phyloP scores from a whole-genome alignment of 2,888 invertebrate genomes.

The Cantharis rustica region DNA sequence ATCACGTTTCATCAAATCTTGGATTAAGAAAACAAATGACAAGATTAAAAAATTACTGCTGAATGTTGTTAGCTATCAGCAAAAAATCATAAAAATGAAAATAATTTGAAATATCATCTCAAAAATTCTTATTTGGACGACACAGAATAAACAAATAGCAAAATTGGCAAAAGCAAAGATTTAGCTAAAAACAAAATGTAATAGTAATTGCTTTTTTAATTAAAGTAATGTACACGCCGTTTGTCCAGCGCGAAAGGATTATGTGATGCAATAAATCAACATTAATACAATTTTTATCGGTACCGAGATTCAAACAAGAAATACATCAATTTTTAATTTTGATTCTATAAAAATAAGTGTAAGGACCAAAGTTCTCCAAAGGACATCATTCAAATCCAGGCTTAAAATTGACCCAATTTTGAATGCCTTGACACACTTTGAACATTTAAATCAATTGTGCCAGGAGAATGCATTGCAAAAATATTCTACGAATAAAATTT shows the following conservation, averaged over 20 bases:
- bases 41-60: background rate
- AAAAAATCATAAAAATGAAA: background rate
- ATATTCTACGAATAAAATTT: background rate
- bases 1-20: background rate
- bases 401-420: conserved; percentile 34
- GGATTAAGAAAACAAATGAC: background rate
- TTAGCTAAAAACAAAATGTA: background rate
- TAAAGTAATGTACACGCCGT: background rate
- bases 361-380: background rate
- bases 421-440: conserved; percentile 34
- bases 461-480: conserved; percentile 1
- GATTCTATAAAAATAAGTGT: background rate
- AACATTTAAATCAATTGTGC: conserved; percentile 1
- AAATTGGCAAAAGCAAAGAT: background rate
- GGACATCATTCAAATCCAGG: conserved; percentile 5
- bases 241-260: background rate
- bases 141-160: background rate
- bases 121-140: background rate
- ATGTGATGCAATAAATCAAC: background rate
- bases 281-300: background rate
- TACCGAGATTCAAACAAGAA: background rate
- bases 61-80: background rate
- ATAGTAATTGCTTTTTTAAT: background rate
- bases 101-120: background rate
- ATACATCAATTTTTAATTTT: background rate